Percentiles rank a stretch among this genome's conserved stretches.
phyloP scores from a whole-genome alignment of 2,888 invertebrate genomes.

The Lasioglossum lativentre region DNA sequence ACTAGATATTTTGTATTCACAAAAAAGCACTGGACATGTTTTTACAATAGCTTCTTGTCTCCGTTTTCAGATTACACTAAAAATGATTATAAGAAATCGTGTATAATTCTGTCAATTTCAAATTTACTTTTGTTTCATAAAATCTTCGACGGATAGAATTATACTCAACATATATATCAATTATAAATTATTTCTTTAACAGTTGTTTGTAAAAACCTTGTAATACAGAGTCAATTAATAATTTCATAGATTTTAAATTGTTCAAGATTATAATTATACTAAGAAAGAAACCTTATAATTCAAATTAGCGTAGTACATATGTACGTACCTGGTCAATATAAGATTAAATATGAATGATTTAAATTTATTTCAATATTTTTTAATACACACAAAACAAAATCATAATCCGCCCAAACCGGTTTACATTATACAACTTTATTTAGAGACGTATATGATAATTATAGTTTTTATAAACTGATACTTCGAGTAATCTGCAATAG shows the following conservation, averaged over 20 bases:
- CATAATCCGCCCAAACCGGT: constrained; percentile 13
- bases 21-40: constrained; percentile 70
- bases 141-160: constrained; percentile 31
- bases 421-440: constrained; percentile 37
- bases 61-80: constrained; percentile 57
- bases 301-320: not conserved
- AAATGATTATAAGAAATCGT: constrained; percentile 51
- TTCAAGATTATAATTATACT: not conserved
- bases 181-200: constrained; percentile 38
- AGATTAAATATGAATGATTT: constrained; percentile 11
- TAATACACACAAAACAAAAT: constrained; percentile 35
- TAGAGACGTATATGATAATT: constrained; percentile 32
- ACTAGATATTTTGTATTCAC: constrained; percentile 66
- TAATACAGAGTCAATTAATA: constrained; percentile 54
- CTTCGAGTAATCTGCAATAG: constrained; percentile 15
- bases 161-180: constrained; percentile 53
- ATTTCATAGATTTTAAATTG: constrained; percentile 11
- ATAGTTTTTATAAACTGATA: constrained; percentile 37
- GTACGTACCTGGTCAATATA: not conserved
- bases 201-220: constrained; percentile 57
- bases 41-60: constrained; percentile 70
- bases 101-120: constrained; percentile 40
- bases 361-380: constrained; percentile 13
- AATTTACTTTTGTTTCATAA: constrained; percentile 31
- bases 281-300: not conserved